Evolutionary conservation across 2,888 invertebrate genomes (phyloP), one percentile per base, ranked within the genome.

Genomic region (Nebria salina): DNA sequence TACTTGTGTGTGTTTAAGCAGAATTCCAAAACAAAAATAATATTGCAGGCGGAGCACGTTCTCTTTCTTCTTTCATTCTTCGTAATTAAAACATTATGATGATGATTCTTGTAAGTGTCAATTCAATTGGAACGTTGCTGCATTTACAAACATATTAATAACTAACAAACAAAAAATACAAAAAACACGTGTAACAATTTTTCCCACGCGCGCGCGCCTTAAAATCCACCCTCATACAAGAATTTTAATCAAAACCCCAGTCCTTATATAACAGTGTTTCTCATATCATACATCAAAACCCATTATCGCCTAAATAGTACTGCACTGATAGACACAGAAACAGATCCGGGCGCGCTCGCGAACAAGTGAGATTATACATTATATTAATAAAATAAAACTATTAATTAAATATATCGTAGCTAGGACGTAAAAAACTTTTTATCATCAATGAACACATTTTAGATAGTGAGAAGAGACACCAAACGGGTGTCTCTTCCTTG

Each of bases 1-100:
- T 88, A 89, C 88, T 88, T 87, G 86, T 80, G 75, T 80, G 80
- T 80, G 54, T 75, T 80, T 34, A 80, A 80, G 75, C 79, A 80
- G 79, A 80, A 80, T 68, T 26, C 26, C 68, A 68, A 73, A 43
- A 72, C 41, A 72, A 72, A 72, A 72, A 72, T n/a, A 73, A 80
- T 75, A 75, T 72, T 80, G 80, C 80, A 80, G 75, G 70, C 80
- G 75, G 72, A 75, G 75, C 75, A 80, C 80, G 80, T 75, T 80
- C 80, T 80, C 75, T 77, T 77, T 80, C 75, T 75, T 75, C 80
- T 80, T 80, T 75, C 75, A 75, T 75, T 80, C 79, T 75, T 75
- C 79, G 72, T 80, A 34, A 34, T 74, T 54, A 74, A 41, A 81
- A 73, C 72, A 81, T 73, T 72, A 80, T 80, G 76, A 76, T 76